Evolutionary conservation across 2,888 invertebrate species (phyloP), one percentile per base, ranked within the genome.

Genomic region (Brachylomia viminalis): DNA sequence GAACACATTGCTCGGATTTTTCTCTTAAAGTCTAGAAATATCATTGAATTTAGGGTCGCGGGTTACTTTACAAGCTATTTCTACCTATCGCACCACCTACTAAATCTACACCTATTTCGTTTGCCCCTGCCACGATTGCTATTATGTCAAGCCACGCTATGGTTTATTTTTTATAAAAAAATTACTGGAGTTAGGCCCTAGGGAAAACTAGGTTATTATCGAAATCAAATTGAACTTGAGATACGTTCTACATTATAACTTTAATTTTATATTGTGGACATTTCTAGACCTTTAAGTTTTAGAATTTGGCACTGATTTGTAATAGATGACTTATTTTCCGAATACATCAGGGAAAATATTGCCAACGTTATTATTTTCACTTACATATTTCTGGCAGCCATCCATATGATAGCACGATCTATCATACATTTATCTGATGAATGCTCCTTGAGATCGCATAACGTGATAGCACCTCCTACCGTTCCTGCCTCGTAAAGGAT

Each of bases 151-250:
- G 47, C 54, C 71, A 75, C 27, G 17, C 61, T 45, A 58, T 64
- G 80, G 80, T 80, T 83, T 77, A 66, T 75, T 86, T 49, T 47
- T 70, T 84, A 77, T 80, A 75, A 75, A 84, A 76, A 81, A 74
- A 72, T 33, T 71, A 33, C 49, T 56, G 45, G 45, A 56, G 56
- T 42, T 20, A n/a, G 11, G 8, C 54, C 23, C 23, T 45, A 17
- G 52, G 64, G 47, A 49, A 80, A 80, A 84, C 58, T 56, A 59
- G 27, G 27, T 68, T 79, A 79, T 56, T 61, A 82, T 56, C 17
- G 38, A 68, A 68, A 59, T 58, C 23, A 47, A 71, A 58, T 54
- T 56, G n/a, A 64, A 59, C 67, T 59, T 70, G 38, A 45, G 38
- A 58, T 45, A 23, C 62, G 13, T 72, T 64, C 45, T 20, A 23